Evolutionary conservation across 2,888 invertebrate species (phyloP).

Genomic region (Callosobruchus maculatus): DNA sequence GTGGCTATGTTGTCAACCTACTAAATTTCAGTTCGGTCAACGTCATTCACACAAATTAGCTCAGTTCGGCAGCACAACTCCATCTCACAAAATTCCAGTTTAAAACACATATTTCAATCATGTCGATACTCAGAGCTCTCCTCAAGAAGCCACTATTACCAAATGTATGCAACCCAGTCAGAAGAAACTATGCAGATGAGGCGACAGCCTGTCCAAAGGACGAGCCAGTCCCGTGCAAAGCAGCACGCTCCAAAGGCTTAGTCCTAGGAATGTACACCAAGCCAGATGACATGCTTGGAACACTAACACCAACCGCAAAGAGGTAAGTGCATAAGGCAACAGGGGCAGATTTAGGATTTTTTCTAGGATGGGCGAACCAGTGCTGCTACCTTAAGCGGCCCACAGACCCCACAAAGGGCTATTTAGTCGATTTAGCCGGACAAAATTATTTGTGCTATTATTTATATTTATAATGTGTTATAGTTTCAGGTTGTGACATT

Average conservation of each 20-base stretch:
- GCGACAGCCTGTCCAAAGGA: too few species aligned
- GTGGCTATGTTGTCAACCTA: not conserved
- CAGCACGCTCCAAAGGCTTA: constrained; percentile 49
- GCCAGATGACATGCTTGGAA: constrained; percentile 51
- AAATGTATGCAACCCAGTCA: not conserved
- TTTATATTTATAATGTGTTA: too few species aligned
- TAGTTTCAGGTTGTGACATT: too few species aligned
- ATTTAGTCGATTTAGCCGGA: too few species aligned
- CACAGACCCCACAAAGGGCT: too few species aligned
- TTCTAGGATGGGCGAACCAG: too few species aligned
- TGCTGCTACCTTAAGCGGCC: too few species aligned
- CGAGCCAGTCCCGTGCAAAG: not conserved
- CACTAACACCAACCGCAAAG: constrained; percentile 60
- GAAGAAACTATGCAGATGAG: not conserved
- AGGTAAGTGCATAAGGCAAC: constrained; percentile 29
- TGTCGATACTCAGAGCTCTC: not conserved
- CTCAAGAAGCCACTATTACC: not conserved
- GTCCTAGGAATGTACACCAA: constrained; percentile 63
- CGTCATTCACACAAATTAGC: not conserved
- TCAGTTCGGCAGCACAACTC: not conserved
- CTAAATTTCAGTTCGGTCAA: not conserved
- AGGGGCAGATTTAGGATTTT: too few species aligned
- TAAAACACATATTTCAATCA: not conserved
- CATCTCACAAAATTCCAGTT: not conserved
- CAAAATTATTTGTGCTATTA: too few species aligned